Conservation (phyloP, 2,797 vertebrate genomes). For the Halcyon badia region DNA sequence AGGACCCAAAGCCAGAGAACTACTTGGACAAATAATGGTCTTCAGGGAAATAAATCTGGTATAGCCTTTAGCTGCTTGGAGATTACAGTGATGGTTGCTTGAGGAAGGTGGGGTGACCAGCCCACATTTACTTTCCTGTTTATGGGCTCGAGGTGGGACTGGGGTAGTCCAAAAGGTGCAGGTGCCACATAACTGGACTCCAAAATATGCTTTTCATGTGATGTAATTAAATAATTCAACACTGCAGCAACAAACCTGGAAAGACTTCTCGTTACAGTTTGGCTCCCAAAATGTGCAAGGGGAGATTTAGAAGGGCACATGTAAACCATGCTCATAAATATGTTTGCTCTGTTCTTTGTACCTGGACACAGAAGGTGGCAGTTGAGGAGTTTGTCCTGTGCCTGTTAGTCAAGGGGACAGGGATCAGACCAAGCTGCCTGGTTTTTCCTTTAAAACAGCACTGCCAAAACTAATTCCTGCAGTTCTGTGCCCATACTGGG, state of each 20-base stretch:
- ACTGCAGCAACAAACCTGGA: background rate
- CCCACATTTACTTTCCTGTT: background rate
- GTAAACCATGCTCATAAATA: background rate
- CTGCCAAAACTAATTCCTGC: background rate
- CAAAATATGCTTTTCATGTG: background rate
- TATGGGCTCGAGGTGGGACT: background rate
- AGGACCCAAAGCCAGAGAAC: background rate
- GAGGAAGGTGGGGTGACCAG: background rate
- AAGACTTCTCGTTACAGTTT: background rate
- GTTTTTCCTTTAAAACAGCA: background rate
- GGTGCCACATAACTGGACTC: background rate
- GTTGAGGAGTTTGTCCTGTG: background rate
- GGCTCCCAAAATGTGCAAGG: background rate
- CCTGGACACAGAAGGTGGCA: background rate
- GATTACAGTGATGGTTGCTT: background rate
- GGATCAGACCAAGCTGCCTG: background rate
- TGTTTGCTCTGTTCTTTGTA: background rate
- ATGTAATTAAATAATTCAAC: background rate
- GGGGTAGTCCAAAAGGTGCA: background rate
- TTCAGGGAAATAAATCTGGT: background rate
- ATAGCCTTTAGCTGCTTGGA: background rate
- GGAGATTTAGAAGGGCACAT: background rate
- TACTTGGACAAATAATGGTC: background rate
- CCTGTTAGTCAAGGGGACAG: background rate
- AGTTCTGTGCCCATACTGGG: background rate